Conservation (phyloP, 2,113 vertebrate species). For the Vidua chalybeata region DNA sequence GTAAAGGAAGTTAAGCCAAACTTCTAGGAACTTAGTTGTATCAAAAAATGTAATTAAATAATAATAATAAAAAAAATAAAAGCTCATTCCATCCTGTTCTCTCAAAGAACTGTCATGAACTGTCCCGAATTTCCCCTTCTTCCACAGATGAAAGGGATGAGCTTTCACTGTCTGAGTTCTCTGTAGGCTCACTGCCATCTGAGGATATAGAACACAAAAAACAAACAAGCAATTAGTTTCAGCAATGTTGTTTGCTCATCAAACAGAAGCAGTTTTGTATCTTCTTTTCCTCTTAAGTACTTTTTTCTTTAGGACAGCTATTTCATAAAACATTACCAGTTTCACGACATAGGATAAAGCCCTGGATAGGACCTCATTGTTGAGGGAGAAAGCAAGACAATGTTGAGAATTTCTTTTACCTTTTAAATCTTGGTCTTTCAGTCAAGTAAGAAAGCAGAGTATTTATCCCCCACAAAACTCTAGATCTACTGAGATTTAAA, state of each 20-base stretch:
- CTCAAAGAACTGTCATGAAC: constrained; percentile 6
- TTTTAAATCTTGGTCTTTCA: not conserved
- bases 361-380: not conserved
- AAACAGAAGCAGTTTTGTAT: not conserved
- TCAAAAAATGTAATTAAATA: constrained; percentile 3
- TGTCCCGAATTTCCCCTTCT: constrained; percentile 67
- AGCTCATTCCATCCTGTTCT: not conserved
- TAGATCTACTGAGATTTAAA: not conserved
- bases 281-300: not conserved
- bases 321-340: not conserved
- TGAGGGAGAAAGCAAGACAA: not conserved
- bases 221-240: constrained; percentile 53
- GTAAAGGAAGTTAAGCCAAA: not conserved
- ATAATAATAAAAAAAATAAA: not conserved
- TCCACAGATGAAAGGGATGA: constrained; percentile 64
- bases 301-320: not conserved
- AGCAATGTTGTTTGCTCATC: not conserved
- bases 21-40: not conserved
- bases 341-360: not conserved
- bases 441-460: not conserved
- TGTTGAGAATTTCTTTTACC: not conserved
- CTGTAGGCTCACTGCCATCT: constrained; percentile 69
- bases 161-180: constrained; percentile 48
- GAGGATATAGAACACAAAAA: not conserved
- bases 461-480: not conserved